Evolutionary conservation across 2,113 vertebrate genomes (phyloP).

Genomic region (Stegastes partitus): DNA sequence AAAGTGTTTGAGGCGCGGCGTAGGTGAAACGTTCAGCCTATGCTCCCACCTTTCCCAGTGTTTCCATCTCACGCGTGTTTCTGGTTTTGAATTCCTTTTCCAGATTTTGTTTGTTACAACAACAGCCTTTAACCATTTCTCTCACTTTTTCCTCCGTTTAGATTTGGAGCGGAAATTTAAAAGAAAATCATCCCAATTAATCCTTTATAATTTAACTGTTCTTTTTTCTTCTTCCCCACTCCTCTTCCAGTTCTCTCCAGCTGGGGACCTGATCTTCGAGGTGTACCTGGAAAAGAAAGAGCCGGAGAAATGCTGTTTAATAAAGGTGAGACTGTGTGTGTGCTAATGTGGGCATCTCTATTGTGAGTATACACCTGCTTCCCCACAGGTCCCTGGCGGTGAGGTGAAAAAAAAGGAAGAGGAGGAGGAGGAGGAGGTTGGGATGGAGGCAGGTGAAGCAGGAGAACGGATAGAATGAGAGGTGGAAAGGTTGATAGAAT

Average conservation of each 20-base stretch:
- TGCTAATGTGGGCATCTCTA: constrained; percentile 14
- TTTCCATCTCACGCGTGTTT: constrained; percentile 28
- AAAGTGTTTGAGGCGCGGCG: constrained; percentile 6
- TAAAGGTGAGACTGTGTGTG: constrained; percentile 84
- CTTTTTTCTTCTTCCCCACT: neutral
- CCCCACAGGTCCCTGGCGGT: constrained; percentile 14
- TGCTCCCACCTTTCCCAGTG: constrained; percentile 18
- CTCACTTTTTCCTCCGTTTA: constrained; percentile 44
- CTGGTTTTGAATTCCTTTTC: constrained; percentile 47
- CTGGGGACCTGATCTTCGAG: constrained; percentile 96
- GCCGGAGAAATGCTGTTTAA: constrained; percentile 93
- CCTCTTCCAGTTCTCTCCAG: constrained; percentile 90
- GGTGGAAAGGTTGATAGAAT: constrained; percentile 67
- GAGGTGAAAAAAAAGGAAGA: constrained; percentile 27
- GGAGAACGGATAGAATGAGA: constrained; percentile 21
- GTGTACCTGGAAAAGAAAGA: constrained; percentile 94
- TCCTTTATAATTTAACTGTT: constrained; percentile 38
- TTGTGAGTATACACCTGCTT: constrained; percentile 6
- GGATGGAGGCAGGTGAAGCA: constrained; percentile 2
- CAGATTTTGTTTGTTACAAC: constrained; percentile 41
- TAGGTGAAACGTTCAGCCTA: constrained; percentile 16
- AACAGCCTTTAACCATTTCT: constrained; percentile 35
- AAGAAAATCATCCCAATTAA: constrained; percentile 60
- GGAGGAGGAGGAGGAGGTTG: neutral
- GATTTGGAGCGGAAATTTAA: constrained; percentile 38